Evolutionary conservation across 2,797 vertebrate genomes (phyloP).

Genomic region (Alosa sapidissima): DNA sequence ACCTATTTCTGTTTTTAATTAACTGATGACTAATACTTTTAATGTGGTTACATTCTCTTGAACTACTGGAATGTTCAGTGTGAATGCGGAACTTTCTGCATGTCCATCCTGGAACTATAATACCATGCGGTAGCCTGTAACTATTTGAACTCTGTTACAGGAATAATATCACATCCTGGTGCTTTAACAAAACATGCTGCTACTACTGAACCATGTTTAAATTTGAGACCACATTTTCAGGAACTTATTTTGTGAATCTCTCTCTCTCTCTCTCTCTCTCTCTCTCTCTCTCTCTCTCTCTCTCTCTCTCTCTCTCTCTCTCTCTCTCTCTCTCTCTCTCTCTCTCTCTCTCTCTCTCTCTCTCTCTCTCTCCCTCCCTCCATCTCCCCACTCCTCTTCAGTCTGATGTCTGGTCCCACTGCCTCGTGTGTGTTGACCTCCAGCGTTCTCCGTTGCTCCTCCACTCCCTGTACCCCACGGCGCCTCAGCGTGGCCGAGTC

Average conservation of each 20-base stretch:
- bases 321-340: neutral
- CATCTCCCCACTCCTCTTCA: constrained; percentile 25
- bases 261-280: neutral
- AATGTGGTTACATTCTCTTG: neutral
- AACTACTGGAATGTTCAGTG: neutral
- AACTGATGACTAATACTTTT: constrained; percentile 11
- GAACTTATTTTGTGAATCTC: neutral
- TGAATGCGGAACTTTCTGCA: neutral
- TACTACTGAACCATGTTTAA: neutral
- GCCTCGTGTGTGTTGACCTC: constrained; percentile 48
- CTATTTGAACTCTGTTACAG: neutral
- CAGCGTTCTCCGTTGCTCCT: constrained; percentile 71
- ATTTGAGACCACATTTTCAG: neutral
- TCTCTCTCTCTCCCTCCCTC: neutral
- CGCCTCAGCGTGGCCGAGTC: constrained; percentile 91
- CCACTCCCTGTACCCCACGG: constrained; percentile 90
- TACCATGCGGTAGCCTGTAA: neutral
- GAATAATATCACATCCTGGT: neutral
- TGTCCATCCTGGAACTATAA: neutral
- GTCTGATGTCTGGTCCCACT: constrained; percentile 35
- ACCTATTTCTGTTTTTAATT: neutral
- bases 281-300: neutral
- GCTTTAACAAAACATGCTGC: neutral
- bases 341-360: neutral
- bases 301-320: neutral